Base-by-base conservation (phyloP, 1,140 invertebrate genomes). In the Aphaenogaster floridana region DNA sequence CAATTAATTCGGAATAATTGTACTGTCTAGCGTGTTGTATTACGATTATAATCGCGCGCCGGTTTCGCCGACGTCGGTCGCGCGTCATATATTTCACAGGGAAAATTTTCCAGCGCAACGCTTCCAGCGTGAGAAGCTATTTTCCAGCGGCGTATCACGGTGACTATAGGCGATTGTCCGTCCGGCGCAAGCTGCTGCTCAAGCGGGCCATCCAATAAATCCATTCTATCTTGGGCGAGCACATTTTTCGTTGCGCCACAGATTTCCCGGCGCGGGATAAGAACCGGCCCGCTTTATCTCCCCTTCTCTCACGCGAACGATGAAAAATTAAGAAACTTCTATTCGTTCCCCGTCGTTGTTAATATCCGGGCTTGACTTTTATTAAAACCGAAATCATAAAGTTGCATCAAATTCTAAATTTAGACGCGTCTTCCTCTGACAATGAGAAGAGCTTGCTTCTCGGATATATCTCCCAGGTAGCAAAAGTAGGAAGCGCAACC, bases 181-280 rank as follows among this genome's bases (percentile, higher is more conserved):
- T 84, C 69, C 34, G 69, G 17, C 42, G 69, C 54, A 84, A 84
- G 80, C 80, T 74, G 68, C 69, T 83, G 2, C 52, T 83, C 68
- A 83, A 83, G 50, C 80, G 42, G 69, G 28, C 54, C 80, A 39
- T 84, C 80, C 69, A 76, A 84, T 84, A 84, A 84, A 84, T 84
- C 57, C 80, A 39, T 84, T 84, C 69, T 84, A 83, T 84, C 80
- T 84, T 28, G 42, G 45, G 45, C 69, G 54, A 76, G 80, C 80
- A 84, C 69, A 76, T 84, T 84, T 84, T 76, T 84, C 80, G 69
- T 69, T 84, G 54, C 69, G 54, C 69, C 69, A 42, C 80, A 84
- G 80, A 83, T 61, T 74, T 84, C 54, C 52, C 57, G 28, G 4
- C 45, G 34, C 42, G 50, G 78, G 39, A 78, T 68, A 48, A 74